A percentile compares a stretch with the other conserved stretches of the same genome.
Evolutionary conservation across 2,113 vertebrate genomes (phyloP).

Genomic region (Tenrec ecaudatus): DNA sequence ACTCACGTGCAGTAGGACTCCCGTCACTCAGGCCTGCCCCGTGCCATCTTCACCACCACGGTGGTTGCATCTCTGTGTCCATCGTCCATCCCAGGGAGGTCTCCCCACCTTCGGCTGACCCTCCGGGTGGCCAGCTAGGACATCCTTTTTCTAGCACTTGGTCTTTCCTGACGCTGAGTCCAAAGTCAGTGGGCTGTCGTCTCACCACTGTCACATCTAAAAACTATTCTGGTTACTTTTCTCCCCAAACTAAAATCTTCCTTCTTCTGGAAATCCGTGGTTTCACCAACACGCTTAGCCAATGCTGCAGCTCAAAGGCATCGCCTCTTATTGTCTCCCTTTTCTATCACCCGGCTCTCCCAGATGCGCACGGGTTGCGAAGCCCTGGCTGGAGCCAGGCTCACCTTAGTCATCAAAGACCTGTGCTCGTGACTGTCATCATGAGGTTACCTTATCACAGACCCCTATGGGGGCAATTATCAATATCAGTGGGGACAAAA

Average conservation of each 20-base stretch:
- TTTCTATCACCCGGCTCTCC: neutral
- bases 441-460: neutral
- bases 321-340: neutral
- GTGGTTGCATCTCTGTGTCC: neutral
- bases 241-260: neutral
- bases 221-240: neutral
- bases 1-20: neutral
- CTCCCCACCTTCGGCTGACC: neutral
- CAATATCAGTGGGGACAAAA: neutral
- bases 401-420: neutral
- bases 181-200: neutral
- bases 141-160: neutral
- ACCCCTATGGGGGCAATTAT: neutral
- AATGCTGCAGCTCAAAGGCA: neutral
- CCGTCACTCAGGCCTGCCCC: neutral
- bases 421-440: neutral
- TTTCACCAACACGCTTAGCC: neutral
- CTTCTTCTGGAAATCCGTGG: neutral
- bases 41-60: neutral
- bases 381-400: neutral
- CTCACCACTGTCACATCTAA: neutral
- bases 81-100: neutral
- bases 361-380: neutral
- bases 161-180: neutral
- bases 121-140: neutral